Conservation (phyloP, 2,888 invertebrate genomes). For the Leptinotarsa juncta region DNA sequence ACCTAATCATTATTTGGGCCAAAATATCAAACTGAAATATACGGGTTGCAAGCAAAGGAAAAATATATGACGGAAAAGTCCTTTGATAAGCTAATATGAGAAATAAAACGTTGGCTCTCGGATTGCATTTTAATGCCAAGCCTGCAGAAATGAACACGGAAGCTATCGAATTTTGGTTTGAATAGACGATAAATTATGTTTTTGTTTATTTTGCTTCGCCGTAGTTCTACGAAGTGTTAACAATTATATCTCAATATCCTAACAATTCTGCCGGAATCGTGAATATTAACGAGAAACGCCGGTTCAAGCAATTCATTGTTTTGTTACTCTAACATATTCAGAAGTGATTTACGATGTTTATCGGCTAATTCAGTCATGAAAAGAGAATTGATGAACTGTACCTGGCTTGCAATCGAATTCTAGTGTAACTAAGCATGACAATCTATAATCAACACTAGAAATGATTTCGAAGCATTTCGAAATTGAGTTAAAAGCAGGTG, state of each 20-base stretch:
- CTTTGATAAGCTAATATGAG: not conserved
- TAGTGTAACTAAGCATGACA: no score
- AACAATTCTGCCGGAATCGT: not conserved
- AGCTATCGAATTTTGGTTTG: not conserved
- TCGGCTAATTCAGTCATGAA: no score
- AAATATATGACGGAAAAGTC: not conserved
- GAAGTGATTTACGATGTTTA: not conserved
- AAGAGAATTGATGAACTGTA: no score
- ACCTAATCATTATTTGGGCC: no score
- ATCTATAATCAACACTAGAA: no score
- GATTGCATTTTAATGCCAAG: not conserved
- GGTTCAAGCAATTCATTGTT: not conserved
- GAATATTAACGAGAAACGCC: not conserved
- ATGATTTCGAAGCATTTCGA: no score
- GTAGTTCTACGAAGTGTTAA: constrained; percentile 1
- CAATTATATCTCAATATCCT: not conserved
- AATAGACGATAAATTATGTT: not conserved
- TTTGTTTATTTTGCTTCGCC: constrained; percentile 2
- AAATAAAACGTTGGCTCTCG: not conserved
- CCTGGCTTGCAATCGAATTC: no score
- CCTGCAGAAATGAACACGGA: constrained; percentile 12
- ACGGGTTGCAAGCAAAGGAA: no score
- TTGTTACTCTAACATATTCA: not conserved
- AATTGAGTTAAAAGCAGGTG: no score
- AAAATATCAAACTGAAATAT: no score